Evolutionary conservation across 2,113 vertebrate genomes (phyloP).

Genomic region (Channa maculata): DNA sequence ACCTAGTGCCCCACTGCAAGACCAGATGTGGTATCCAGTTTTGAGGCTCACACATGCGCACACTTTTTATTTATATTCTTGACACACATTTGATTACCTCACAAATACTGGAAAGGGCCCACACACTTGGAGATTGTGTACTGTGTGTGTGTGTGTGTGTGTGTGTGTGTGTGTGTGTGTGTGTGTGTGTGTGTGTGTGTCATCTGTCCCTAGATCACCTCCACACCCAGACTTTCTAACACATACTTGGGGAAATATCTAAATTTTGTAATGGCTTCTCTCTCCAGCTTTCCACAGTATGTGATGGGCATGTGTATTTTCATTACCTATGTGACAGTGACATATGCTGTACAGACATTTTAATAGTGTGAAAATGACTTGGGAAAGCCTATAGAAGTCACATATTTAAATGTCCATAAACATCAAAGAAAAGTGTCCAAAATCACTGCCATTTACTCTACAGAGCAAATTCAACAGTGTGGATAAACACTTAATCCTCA

Average conservation of each 20-base stretch:
- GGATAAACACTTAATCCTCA: constrained; percentile 17
- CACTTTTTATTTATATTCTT: constrained; percentile 9
- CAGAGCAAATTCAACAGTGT: constrained; percentile 18
- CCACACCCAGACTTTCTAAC: constrained; percentile 59
- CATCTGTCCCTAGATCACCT: constrained; percentile 64
- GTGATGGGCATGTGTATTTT: constrained; percentile 13
- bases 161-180: constrained; percentile 13
- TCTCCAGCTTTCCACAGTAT: constrained; percentile 37
- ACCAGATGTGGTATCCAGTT: constrained; percentile 68
- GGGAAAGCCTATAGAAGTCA: not conserved
- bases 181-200: constrained; percentile 19
- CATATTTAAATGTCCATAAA: constrained; percentile 8
- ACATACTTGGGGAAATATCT: constrained; percentile 55
- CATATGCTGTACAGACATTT: not conserved
- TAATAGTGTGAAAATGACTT: not conserved
- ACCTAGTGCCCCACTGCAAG: constrained; percentile 61
- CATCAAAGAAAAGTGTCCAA: constrained; percentile 3
- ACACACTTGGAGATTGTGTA: constrained; percentile 28
- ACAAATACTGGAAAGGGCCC: constrained; percentile 34
- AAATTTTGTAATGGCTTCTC: constrained; percentile 20
- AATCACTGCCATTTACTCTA: constrained; percentile 14
- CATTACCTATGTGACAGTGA: not conserved
- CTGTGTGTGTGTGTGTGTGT: not conserved
- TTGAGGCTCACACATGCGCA: not conserved
- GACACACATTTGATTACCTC: constrained; percentile 48